phyloP scores from a whole-genome alignment of 2,797 vertebrate genomes.

The Periparus ater region DNA sequence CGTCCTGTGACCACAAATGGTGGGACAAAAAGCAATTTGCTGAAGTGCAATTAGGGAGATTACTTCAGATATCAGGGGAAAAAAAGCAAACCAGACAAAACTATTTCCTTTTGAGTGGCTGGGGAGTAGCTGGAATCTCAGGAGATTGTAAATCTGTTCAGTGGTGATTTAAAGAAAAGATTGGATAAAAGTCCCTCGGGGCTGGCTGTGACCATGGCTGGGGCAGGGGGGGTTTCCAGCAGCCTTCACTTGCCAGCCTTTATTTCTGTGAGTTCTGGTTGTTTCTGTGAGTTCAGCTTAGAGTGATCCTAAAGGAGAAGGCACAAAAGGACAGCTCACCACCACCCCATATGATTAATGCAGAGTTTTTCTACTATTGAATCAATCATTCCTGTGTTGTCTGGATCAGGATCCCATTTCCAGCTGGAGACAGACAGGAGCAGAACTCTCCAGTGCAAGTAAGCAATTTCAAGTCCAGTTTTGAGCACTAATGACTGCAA shows the following conservation, averaged over 20 bases:
- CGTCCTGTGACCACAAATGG: neutral
- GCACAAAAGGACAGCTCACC: neutral
- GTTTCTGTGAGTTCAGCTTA: neutral
- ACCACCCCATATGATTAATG: neutral
- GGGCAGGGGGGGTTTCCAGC: neutral
- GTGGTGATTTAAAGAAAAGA: neutral
- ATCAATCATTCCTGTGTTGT: neutral
- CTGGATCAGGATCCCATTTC: neutral
- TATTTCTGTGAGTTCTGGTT: neutral
- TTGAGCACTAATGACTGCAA: neutral
- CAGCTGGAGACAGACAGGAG: neutral
- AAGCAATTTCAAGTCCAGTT: neutral
- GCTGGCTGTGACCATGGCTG: neutral
- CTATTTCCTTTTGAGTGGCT: neutral
- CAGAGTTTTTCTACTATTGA: neutral
- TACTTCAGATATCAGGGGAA: neutral
- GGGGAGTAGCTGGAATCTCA: neutral
- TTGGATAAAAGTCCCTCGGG: neutral
- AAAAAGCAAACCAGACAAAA: neutral
- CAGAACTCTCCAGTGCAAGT: neutral
- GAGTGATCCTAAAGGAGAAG: neutral
- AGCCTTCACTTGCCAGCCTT: neutral
- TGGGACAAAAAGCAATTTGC: neutral
- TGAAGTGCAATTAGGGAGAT: slow-evolving; percentile 5
- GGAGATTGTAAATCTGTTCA: neutral